A percentile compares a stretch with the other conserved stretches of the same genome.
These are phyloP conservation scores for Ceratina australensis DNA, from an alignment of 1,140 invertebrate genomes.

Conservation along the genomic window DNA sequence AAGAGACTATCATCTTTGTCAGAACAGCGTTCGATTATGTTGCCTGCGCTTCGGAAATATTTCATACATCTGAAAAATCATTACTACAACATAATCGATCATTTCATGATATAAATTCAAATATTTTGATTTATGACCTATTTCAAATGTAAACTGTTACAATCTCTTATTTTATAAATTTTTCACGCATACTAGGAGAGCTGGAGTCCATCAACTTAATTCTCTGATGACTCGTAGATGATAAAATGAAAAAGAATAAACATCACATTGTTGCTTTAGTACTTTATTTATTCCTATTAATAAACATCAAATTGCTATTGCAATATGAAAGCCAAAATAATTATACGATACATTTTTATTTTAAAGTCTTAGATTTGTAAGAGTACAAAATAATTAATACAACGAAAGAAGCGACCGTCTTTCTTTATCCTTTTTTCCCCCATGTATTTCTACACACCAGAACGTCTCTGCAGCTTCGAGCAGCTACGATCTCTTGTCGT, in stretches of 20 bases:
- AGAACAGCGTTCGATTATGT: constrained; percentile 89
- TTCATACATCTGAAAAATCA: constrained; percentile 16
- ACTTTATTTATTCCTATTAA: constrained; percentile 33
- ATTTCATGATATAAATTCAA: no score
- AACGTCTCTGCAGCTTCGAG: constrained; percentile 3
- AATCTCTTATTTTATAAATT: no score
- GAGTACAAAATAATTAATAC: constrained; percentile 75
- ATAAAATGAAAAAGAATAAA: neutral
- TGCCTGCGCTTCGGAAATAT: constrained; percentile 85
- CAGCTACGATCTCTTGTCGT: neutral
- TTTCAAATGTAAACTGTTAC: no score
- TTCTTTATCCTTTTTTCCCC: neutral
- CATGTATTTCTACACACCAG: neutral
- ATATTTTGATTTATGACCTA: no score
- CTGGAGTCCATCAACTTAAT: no score
- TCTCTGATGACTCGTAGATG: no score
- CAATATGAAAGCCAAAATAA: constrained; percentile 32
- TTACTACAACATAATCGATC: no score
- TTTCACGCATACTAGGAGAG: no score
- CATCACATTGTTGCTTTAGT: neutral
- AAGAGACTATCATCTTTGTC: constrained; percentile 89
- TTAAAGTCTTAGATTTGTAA: constrained; percentile 68
- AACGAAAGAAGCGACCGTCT: constrained; percentile 59
- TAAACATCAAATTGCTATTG: constrained; percentile 12
- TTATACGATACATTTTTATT: constrained; percentile 69